Evolutionary conservation across 2,113 vertebrate genomes (phyloP), one percentile per base, ranked within the genome.

Genomic region (Vulpes lagopus): DNA sequence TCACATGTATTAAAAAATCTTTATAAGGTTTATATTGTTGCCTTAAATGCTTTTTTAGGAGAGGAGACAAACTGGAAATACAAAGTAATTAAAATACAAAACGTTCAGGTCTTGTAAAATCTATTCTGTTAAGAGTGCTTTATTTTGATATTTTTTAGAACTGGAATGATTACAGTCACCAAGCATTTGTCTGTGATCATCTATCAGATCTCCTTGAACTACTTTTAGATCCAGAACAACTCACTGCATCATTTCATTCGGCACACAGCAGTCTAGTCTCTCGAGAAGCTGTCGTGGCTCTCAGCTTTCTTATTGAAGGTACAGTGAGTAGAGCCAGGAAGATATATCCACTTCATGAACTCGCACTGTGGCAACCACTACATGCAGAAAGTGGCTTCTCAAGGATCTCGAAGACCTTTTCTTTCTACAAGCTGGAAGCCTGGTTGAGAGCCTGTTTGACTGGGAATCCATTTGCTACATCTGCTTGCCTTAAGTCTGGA

Each of bases 91-190:
- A 80, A 97, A 86, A 95, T 71, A 10, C 32, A 55, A 53, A 92
- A 17, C 19, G n/a, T 96, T 96, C 67, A 73, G 79, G 55, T 89
- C 67, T 59, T 57, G 0, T 35, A 38, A 92, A 80, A 87, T 49
- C n/a, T 94, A 93, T n/a, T 15, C 89, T 90, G 10, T 62, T 96
- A 92, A 62, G 51, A 35, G 73, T 67, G 43, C 64, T 94, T 51
- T 3, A 65, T 92, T 97, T 76, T 98, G 95, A 95, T 96, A 82
- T 97, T 25, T 10, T 30, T 80, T 97, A 99, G 99, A 99, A 99
- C 98, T 99, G 99, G 99, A 99, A 99, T 0, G 99, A 99, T 95
- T 99, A 99, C 96, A 99, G 99, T 84, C 99, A 99, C 97, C 98
- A 98, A 11, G 98, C 98, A 9, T 99, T 99, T 14, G 88, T 99